Evolutionary conservation across 2,797 vertebrate species (phyloP).

Genomic region (Typhlichthys eigenmanni): DNA sequence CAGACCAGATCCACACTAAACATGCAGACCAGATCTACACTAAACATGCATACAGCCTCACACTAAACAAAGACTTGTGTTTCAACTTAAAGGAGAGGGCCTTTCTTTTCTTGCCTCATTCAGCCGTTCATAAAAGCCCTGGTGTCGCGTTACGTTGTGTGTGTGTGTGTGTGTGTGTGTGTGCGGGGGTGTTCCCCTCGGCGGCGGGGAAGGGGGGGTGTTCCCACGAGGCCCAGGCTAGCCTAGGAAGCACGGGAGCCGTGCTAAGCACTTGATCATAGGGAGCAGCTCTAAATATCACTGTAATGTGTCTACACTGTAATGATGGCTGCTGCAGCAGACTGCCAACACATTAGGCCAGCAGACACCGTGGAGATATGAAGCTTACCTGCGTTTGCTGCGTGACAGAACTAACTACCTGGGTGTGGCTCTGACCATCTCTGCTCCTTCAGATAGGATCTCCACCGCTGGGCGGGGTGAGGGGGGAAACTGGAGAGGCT

Average conservation of each 20-base stretch:
- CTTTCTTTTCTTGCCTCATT: slow-evolving; percentile 21
- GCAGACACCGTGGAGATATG: slow-evolving; percentile 32
- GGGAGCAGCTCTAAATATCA: slow-evolving; percentile 70
- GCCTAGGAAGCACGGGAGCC: slow-evolving; percentile 67
- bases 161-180: slow-evolving; percentile 13
- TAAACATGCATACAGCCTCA: slow-evolving; percentile 1
- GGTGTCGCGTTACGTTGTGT: slow-evolving; percentile 57
- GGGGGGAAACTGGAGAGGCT: slow-evolving; percentile 59
- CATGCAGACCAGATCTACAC: no score
- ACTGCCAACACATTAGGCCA: slow-evolving; percentile 18
- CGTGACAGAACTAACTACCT: no score
- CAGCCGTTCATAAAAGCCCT: slow-evolving; percentile 39
- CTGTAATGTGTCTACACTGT: slow-evolving; percentile 63
- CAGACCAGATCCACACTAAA: no score
- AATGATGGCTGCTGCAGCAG: slow-evolving; percentile 49
- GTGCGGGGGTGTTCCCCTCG: slow-evolving; percentile 51
- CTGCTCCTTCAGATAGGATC: slow-evolving; percentile 41
- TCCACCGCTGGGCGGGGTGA: slow-evolving; percentile 49
- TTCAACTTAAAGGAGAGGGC: slow-evolving; percentile 19
- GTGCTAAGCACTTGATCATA: slow-evolving; percentile 71
- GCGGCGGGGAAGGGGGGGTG: slow-evolving; percentile 37
- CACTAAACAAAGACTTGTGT: slow-evolving; percentile 35
- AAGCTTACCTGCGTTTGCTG: slow-evolving; percentile 14
- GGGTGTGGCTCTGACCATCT: background rate
- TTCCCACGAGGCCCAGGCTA: slow-evolving; percentile 13